phyloP scores from a whole-genome alignment of 1,140 invertebrate genomes.

The Diabrotica undecimpunctata region DNA sequence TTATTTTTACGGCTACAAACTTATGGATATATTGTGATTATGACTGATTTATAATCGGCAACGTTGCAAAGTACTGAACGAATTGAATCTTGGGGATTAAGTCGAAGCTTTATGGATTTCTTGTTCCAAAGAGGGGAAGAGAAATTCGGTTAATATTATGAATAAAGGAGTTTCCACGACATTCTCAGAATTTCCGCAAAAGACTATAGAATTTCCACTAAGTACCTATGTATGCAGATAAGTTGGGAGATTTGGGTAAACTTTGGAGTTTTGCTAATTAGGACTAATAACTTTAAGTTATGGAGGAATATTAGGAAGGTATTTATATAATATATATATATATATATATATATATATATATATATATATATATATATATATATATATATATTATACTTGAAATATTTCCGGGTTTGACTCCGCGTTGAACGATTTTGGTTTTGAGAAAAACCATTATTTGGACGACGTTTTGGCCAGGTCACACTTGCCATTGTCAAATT shows the following conservation, averaged over 20 bases:
- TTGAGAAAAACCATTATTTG: too few relatives aligned
- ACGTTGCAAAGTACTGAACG: background rate
- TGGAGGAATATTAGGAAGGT: too few relatives aligned
- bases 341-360: too few relatives aligned
- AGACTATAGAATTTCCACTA: background rate
- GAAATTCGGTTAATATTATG: background rate
- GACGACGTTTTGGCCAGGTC: too few relatives aligned
- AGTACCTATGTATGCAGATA: background rate
- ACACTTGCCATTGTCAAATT: too few relatives aligned
- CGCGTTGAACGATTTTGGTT: too few relatives aligned
- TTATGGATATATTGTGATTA: too few relatives aligned
- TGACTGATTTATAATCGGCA: background rate
- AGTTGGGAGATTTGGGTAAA: background rate
- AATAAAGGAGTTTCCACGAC: background rate
- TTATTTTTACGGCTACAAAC: too few relatives aligned
- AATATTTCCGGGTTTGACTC: too few relatives aligned
- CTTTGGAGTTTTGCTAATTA: conserved; percentile 1
- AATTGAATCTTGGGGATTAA: background rate
- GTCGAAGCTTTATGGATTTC: background rate
- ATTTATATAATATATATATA: too few relatives aligned
- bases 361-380: too few relatives aligned
- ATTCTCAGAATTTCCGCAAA: background rate
- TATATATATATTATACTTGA: too few relatives aligned
- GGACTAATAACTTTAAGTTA: background rate
- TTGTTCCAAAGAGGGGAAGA: background rate